Evolutionary conservation across 2,888 invertebrate genomes (phyloP).

Genomic region (Ochropacha duplaris): DNA sequence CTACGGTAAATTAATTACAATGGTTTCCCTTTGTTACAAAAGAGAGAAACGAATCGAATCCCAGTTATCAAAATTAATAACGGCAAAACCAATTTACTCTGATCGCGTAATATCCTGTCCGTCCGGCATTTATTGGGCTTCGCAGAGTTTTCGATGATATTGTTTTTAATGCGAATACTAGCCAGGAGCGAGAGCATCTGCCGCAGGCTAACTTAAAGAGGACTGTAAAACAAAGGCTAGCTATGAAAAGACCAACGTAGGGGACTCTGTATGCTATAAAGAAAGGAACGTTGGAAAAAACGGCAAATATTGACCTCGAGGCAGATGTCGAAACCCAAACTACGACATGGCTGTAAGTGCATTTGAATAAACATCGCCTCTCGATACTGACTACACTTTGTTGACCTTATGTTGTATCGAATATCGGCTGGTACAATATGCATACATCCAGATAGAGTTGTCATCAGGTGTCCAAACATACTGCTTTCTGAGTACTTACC

Average conservation of each 20-base stretch:
- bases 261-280: slow-evolving; percentile 45
- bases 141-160: slow-evolving; percentile 57
- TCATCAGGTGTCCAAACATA: slow-evolving; percentile 70
- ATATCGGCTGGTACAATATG: slow-evolving; percentile 52
- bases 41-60: slow-evolving; percentile 81
- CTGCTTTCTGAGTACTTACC: slow-evolving; percentile 13
- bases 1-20: slow-evolving; percentile 76
- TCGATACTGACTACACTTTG: slow-evolving; percentile 72
- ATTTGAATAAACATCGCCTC: slow-evolving; percentile 79
- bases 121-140: slow-evolving; percentile 57
- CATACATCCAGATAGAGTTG: slow-evolving; percentile 61
- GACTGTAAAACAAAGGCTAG: slow-evolving; percentile 38
- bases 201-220: slow-evolving; percentile 16
- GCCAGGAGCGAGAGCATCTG: slow-evolving; percentile 30
- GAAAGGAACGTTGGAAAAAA: slow-evolving; percentile 64
- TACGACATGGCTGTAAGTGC: slow-evolving; percentile 70
- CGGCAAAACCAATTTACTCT: slow-evolving; percentile 76
- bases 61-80: slow-evolving; percentile 82
- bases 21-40: slow-evolving; percentile 81
- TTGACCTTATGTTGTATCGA: slow-evolving; percentile 75
- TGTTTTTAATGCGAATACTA: slow-evolving; percentile 51
- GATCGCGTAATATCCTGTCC: slow-evolving; percentile 75
- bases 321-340: slow-evolving; percentile 79
- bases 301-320: slow-evolving; percentile 80
- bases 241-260: slow-evolving; percentile 46